A percentile compares a stretch with the other conserved stretches of the same genome.
Conservation (phyloP, 2,797 vertebrate species). For the Nyctalus aviator region DNA sequence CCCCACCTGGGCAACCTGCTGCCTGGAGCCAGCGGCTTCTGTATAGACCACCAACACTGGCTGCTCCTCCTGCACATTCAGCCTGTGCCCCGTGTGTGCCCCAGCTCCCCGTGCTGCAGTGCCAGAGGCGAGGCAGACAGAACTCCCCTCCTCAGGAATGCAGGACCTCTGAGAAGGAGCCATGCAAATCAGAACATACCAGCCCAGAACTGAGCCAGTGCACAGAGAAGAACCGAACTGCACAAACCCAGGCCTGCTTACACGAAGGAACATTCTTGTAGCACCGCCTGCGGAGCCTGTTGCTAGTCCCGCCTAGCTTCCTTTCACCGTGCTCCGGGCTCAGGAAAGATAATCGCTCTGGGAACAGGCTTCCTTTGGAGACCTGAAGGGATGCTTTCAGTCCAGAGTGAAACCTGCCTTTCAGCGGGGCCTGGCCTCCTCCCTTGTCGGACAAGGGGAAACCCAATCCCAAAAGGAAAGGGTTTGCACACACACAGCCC, state of each 20-base stretch:
- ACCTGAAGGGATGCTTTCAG: slow-evolving; percentile 57
- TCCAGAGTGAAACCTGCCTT: slow-evolving; percentile 67
- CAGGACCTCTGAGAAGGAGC: slow-evolving; percentile 12
- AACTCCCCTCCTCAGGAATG: neutral
- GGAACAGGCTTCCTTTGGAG: slow-evolving; percentile 67
- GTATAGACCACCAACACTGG: neutral
- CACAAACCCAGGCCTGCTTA: slow-evolving; percentile 60
- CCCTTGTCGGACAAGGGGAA: slow-evolving; percentile 70
- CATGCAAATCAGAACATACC: neutral
- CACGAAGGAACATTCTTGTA: slow-evolving; percentile 64
- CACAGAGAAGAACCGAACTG: neutral
- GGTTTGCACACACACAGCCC: neutral
- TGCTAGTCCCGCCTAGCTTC: slow-evolving; percentile 68
- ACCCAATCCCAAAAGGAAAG: slow-evolving; percentile 75
- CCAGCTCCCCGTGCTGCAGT: accelerated
- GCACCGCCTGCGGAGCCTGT: slow-evolving; percentile 49
- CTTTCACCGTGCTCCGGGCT: slow-evolving; percentile 59
- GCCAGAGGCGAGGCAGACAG: neutral
- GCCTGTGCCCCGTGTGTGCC: neutral
- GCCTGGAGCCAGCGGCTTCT: neutral
- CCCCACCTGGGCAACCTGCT: too few species aligned
- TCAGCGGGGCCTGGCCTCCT: slow-evolving; percentile 69
- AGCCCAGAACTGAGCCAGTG: neutral
- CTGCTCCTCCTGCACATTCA: neutral
- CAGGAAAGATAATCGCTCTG: slow-evolving; percentile 80